A percentile compares a stretch with the other conserved stretches of the same genome.
Conservation (phyloP, 2,888 invertebrate species). For the Caenorhabditis sp. region DNA sequence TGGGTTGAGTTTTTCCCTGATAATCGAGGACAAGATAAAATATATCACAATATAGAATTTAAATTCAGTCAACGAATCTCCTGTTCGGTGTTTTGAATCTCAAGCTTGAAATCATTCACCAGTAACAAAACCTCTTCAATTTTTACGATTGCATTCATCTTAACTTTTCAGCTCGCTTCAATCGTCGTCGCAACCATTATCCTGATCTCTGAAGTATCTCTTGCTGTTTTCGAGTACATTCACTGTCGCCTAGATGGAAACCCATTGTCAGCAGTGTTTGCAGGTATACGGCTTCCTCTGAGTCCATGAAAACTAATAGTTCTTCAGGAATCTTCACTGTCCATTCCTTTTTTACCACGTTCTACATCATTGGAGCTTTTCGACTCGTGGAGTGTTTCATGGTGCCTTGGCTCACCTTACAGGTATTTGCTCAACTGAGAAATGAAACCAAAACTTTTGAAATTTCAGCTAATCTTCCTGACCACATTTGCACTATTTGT, state of each 20-base stretch:
- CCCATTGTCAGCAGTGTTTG: conserved; percentile 59
- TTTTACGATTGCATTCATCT: background rate
- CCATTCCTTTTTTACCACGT: conserved; percentile 65
- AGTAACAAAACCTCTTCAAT: background rate
- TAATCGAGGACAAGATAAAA: too few relatives aligned
- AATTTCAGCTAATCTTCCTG: conserved; percentile 66
- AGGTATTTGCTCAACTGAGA: conserved; percentile 60
- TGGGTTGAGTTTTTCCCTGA: too few relatives aligned
- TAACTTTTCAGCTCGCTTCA: conserved; percentile 41
- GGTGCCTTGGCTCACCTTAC: conserved; percentile 69
- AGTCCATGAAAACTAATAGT: background rate
- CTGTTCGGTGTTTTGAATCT: background rate
- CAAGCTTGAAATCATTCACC: too few relatives aligned
- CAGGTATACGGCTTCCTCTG: conserved; percentile 20
- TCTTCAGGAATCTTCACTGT: conserved; percentile 64
- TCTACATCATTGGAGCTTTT: conserved; percentile 65
- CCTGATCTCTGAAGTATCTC: conserved; percentile 46
- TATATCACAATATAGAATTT: too few relatives aligned
- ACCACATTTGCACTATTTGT: conserved; percentile 65
- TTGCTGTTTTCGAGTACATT: conserved; percentile 61
- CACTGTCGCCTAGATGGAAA: conserved; percentile 55
- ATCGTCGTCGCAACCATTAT: conserved; percentile 54
- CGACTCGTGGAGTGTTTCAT: conserved; percentile 66
- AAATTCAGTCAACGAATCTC: too few relatives aligned
- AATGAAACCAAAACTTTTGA: background rate